A percentile compares a stretch with the other conserved stretches of the same genome.
These are phyloP conservation scores for Zaprionus capensis DNA, from an alignment of 1,140 invertebrate species.

Conservation along the genomic window DNA sequence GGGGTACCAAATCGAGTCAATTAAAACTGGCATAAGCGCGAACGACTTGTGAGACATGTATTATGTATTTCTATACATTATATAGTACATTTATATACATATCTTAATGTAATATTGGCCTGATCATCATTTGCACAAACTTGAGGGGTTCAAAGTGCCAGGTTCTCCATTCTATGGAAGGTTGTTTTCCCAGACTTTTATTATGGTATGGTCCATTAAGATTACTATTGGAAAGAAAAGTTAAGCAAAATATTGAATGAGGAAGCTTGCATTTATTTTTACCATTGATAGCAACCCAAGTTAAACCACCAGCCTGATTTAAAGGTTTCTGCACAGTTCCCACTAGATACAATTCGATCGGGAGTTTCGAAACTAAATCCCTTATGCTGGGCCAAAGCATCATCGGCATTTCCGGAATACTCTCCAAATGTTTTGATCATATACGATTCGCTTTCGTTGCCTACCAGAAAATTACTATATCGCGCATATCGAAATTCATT, in stretches of 20 bases:
- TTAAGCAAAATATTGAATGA: neutral
- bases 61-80: neutral
- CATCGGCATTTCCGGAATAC: constrained; percentile 28
- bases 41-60: neutral
- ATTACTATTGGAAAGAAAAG: constrained; percentile 18
- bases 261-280: neutral
- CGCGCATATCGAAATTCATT: constrained; percentile 13
- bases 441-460: constrained; percentile 21
- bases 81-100: neutral
- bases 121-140: constrained; percentile 41
- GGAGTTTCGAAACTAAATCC: constrained; percentile 14
- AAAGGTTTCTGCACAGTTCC: constrained; percentile 7
- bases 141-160: constrained; percentile 32
- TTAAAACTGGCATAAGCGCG: neutral
- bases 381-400: constrained; percentile 9
- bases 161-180: constrained; percentile 30
- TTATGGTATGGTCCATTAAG: constrained; percentile 16
- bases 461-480: constrained; percentile 31
- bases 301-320: constrained; percentile 45
- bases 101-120: constrained; percentile 7
- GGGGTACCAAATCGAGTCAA: neutral
- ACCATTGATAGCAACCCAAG: constrained; percentile 22
- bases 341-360: neutral
- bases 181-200: neutral
- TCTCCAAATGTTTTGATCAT: constrained; percentile 27